Conservation (phyloP, 2,888 invertebrate species). For the Drosophila sordidapex region DNA sequence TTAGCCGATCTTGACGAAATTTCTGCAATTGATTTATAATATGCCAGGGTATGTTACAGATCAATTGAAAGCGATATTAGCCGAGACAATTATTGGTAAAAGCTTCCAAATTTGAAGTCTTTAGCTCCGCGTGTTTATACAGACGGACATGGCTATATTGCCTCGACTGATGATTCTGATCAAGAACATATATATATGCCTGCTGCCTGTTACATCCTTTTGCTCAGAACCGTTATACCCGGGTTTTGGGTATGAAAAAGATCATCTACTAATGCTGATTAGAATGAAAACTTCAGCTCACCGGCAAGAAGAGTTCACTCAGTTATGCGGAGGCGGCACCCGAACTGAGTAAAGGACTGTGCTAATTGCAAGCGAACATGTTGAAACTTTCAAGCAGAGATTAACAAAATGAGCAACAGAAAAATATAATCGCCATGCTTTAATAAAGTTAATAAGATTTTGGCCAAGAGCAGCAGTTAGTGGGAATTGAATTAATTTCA, state of each 20-base stretch:
- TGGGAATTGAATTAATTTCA: background rate
- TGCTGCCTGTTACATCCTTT: background rate
- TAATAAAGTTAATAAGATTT: background rate
- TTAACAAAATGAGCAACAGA: slow-evolving; percentile 18
- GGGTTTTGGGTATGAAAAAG: background rate
- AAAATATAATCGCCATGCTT: background rate
- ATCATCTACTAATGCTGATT: slow-evolving; percentile 7
- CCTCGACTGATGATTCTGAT: background rate
- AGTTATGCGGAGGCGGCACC: background rate
- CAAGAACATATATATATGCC: background rate
- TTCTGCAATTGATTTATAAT: background rate
- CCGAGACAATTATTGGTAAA: background rate
- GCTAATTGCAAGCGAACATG: slow-evolving; percentile 19
- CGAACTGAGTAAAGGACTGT: background rate
- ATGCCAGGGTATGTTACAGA: background rate
- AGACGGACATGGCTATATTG: too few relatives aligned
- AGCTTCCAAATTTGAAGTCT: background rate
- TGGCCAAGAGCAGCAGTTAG: background rate
- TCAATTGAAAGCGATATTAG: background rate
- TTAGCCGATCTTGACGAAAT: background rate
- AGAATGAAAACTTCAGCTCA: background rate
- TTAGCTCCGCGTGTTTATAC: too few relatives aligned
- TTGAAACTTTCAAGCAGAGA: slow-evolving; percentile 1
- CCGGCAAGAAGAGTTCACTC: background rate
- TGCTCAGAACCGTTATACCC: background rate